These are phyloP conservation scores for Chloropsis hardwickii DNA, from an alignment of 2,113 vertebrate species.

Conservation along the genomic window DNA sequence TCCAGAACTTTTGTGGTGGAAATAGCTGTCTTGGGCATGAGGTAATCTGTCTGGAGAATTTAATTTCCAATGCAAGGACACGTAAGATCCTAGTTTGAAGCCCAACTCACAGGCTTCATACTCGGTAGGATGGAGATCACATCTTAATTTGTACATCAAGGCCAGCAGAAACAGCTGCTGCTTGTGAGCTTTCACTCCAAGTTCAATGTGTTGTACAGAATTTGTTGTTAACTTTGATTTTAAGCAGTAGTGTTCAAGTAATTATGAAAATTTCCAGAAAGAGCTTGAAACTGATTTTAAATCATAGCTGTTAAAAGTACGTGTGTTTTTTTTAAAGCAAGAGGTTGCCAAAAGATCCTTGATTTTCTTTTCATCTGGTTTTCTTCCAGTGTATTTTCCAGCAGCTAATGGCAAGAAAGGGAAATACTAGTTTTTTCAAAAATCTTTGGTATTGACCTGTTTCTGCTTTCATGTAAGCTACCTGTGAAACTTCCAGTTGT, in stretches of 20 bases:
- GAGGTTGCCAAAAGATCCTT: background rate
- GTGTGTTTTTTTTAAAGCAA: background rate
- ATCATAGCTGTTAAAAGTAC: background rate
- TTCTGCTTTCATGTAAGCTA: background rate
- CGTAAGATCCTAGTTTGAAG: background rate
- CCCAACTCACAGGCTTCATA: background rate
- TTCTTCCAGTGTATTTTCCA: background rate
- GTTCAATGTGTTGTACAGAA: background rate
- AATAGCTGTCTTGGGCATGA: constrained; percentile 8
- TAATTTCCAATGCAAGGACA: background rate
- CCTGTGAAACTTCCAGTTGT: background rate
- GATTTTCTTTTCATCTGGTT: background rate
- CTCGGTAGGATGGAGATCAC: background rate
- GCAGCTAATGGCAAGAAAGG: background rate
- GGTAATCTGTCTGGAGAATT: constrained; percentile 5
- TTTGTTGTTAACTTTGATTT: background rate
- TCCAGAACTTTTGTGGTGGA: background rate
- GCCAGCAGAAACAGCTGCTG: background rate
- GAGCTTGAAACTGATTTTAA: background rate
- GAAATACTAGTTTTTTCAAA: background rate
- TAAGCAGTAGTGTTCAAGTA: background rate
- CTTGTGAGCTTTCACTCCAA: background rate
- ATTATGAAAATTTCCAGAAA: background rate
- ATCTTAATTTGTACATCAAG: background rate
- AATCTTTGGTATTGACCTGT: background rate